Conservation (phyloP, 2,797 vertebrate genomes). For the Poeciliopsis infans region DNA sequence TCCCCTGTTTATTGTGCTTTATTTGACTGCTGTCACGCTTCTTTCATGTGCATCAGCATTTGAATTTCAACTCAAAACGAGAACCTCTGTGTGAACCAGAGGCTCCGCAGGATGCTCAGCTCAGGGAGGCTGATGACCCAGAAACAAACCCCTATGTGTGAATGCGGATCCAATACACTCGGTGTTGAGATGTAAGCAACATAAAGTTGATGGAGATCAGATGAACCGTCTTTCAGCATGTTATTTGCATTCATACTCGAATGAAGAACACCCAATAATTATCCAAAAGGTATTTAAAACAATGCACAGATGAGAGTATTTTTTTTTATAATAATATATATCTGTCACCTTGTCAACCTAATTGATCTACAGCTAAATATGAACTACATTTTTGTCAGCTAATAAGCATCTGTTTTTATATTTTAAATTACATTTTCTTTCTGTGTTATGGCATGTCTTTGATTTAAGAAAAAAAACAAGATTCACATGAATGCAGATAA, state of each 20-base stretch:
- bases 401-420: conserved; percentile 8
- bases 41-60: conserved; percentile 64
- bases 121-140: conserved; percentile 59
- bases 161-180: conserved; percentile 4
- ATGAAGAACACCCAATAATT: conserved; percentile 9
- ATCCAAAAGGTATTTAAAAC: neutral
- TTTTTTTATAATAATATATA: neutral
- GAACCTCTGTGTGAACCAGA: conserved; percentile 66
- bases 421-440: conserved; percentile 10
- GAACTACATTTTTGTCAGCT: neutral
- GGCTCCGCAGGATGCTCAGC: conserved; percentile 62
- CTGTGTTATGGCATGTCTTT: neutral
- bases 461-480: conserved; percentile 1
- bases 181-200: conserved; percentile 18
- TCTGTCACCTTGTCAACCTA: conserved; percentile 4
- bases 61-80: conserved; percentile 59
- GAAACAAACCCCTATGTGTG: conserved; percentile 50
- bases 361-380: neutral
- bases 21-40: conserved; percentile 57
- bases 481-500: neutral
- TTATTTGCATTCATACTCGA: conserved; percentile 31
- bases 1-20: conserved; percentile 51
- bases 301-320: neutral
- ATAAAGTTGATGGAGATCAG: conserved; percentile 42
- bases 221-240: conserved; percentile 21